Evolutionary conservation across 2,797 vertebrate genomes (phyloP).

Genomic region (Siniperca scherzeri): DNA sequence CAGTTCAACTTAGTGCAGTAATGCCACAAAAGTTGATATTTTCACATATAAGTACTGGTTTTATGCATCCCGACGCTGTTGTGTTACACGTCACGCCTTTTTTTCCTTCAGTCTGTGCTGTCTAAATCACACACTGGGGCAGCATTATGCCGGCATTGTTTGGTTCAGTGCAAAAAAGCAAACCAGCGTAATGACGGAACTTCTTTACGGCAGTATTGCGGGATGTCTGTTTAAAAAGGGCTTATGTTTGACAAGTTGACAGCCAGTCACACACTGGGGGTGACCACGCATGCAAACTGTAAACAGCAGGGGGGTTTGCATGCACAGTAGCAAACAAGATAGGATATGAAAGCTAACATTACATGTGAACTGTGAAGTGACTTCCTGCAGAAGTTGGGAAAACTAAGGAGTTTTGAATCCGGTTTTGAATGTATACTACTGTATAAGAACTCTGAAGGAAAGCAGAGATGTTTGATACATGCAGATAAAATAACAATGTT

Average conservation of each 20-base stretch:
- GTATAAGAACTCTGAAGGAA: not conserved
- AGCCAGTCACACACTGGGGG: constrained; percentile 16
- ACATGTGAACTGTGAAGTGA: constrained; percentile 13
- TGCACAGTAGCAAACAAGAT: not conserved
- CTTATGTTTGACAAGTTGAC: constrained; percentile 34
- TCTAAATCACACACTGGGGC: no score
- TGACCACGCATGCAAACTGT: constrained; percentile 16
- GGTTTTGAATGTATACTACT: not conserved
- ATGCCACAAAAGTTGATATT: constrained; percentile 5
- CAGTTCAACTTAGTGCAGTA: constrained; percentile 1
- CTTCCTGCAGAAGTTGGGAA: not conserved
- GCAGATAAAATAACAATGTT: not conserved
- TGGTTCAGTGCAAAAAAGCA: no score
- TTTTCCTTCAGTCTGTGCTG: no score
- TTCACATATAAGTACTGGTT: constrained; percentile 2
- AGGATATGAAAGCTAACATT: constrained; percentile 4
- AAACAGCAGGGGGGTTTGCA: not conserved
- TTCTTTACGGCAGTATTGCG: no score
- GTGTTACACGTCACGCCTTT: no score
- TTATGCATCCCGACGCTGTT: no score
- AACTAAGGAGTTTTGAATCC: not conserved
- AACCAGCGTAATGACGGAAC: no score
- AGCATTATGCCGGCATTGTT: no score
- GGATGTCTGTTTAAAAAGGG: no score
- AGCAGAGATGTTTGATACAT: not conserved